Percentiles rank a stretch among this genome's conserved stretches.
Conservation (phyloP, 2,888 invertebrate genomes). For the Drosophila flavopinicola region DNA sequence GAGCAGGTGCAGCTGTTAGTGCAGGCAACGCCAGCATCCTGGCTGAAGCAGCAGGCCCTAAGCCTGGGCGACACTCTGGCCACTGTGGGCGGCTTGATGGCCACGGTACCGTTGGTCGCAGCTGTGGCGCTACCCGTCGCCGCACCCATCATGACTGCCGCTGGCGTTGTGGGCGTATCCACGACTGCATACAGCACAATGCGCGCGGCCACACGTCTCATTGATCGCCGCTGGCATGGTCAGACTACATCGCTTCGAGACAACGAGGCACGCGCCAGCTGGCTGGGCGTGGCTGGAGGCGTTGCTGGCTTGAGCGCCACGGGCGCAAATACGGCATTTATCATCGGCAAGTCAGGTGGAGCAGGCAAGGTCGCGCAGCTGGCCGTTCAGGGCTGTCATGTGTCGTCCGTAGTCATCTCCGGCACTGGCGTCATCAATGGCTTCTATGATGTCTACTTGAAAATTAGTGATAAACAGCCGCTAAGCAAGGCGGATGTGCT, state of each 20-base stretch:
- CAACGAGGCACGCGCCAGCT: constrained; percentile 70
- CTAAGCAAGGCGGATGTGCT: constrained; percentile 60
- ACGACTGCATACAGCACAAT: constrained; percentile 64
- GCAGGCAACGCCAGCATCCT: constrained; percentile 65
- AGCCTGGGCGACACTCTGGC: constrained; percentile 63
- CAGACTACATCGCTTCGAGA: constrained; percentile 65
- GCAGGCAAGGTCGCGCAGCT: constrained; percentile 57
- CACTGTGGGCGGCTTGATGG: constrained; percentile 64
- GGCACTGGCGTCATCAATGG: constrained; percentile 72
- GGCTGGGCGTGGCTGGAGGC: constrained; percentile 77
- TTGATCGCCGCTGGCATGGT: constrained; percentile 67
- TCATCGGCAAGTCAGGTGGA: constrained; percentile 24
- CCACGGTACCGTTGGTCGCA: constrained; percentile 56
- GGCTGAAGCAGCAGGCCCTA: constrained; percentile 37
- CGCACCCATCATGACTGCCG: constrained; percentile 56
- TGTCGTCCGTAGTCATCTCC: constrained; percentile 70
- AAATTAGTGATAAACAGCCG: constrained; percentile 66
- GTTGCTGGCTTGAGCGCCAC: constrained; percentile 63
- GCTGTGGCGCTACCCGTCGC: constrained; percentile 64
- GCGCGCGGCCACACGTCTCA: constrained; percentile 62
- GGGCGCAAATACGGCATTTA: constrained; percentile 63
- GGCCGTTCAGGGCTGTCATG: constrained; percentile 69
- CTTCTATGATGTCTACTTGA: constrained; percentile 71
- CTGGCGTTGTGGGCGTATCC: constrained; percentile 58
- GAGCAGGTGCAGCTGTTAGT: constrained; percentile 61